Conservation (phyloP, 2,113 vertebrate species). For the Fregata magnificens region DNA sequence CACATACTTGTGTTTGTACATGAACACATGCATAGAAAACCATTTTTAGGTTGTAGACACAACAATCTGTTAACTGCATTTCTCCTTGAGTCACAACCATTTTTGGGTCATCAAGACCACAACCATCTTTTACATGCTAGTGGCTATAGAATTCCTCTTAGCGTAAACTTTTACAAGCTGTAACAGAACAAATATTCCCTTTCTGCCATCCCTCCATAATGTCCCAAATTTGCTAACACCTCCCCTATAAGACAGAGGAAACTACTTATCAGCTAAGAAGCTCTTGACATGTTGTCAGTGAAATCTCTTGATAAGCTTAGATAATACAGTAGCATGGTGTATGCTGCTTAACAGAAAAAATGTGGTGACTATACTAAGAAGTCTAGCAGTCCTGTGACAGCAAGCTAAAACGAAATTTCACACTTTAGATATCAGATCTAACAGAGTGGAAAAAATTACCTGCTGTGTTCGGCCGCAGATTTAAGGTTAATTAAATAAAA, state of each 20-base stretch:
- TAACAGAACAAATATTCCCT: neutral
- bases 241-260: neutral
- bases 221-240: neutral
- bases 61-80: neutral
- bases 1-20: neutral
- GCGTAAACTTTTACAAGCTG: neutral
- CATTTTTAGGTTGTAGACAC: neutral
- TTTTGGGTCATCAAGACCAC: neutral
- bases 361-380: neutral
- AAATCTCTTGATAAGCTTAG: neutral
- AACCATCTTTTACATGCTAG: neutral
- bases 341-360: neutral
- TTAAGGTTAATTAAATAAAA: neutral
- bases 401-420: neutral
- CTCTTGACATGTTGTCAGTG: neutral
- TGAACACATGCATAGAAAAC: neutral
- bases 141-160: neutral
- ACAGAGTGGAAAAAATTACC: neutral
- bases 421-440: neutral
- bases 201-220: neutral
- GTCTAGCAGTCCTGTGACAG: neutral
- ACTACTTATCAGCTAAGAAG: neutral
- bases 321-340: neutral
- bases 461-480: neutral
- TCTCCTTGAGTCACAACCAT: neutral